Conservation (phyloP, 2,113 vertebrate genomes). For the Catharus bicknelli region DNA sequence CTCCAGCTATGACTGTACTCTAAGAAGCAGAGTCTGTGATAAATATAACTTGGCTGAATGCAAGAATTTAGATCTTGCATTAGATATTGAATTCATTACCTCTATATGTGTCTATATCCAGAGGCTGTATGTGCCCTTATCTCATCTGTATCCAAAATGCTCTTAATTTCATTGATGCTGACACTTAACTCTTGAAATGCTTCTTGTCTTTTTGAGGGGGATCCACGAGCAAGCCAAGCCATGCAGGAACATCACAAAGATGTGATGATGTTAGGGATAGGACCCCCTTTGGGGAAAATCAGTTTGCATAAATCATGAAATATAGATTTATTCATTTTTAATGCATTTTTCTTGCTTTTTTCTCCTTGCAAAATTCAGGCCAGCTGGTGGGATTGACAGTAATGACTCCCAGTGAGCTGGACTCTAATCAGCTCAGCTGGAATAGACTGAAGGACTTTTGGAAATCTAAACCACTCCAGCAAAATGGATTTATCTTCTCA, state of each 20-base stretch:
- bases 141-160: slow-evolving; percentile 27
- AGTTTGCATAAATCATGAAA: slow-evolving; percentile 42
- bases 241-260: neutral
- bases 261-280: neutral
- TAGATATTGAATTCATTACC: slow-evolving; percentile 63
- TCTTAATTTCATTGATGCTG: slow-evolving; percentile 46
- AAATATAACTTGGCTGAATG: slow-evolving; percentile 65
- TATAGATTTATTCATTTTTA: slow-evolving; percentile 56
- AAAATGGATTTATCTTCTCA: slow-evolving; percentile 66
- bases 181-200: slow-evolving; percentile 48
- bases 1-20: slow-evolving; percentile 45
- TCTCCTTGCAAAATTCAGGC: slow-evolving; percentile 48
- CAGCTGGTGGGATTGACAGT: slow-evolving; percentile 64
- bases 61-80: slow-evolving; percentile 46
- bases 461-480: slow-evolving; percentile 47
- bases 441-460: slow-evolving; percentile 56
- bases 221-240: neutral
- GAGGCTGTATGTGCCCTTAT: slow-evolving; percentile 50
- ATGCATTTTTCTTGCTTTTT: slow-evolving; percentile 43
- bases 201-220: neutral
- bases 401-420: slow-evolving; percentile 67
- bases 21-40: slow-evolving; percentile 44
- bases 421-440: slow-evolving; percentile 65
- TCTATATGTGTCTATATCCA: slow-evolving; percentile 56
- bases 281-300: neutral